phyloP scores from a whole-genome alignment of 2,888 invertebrate species.

The Latheticus oryzae region DNA sequence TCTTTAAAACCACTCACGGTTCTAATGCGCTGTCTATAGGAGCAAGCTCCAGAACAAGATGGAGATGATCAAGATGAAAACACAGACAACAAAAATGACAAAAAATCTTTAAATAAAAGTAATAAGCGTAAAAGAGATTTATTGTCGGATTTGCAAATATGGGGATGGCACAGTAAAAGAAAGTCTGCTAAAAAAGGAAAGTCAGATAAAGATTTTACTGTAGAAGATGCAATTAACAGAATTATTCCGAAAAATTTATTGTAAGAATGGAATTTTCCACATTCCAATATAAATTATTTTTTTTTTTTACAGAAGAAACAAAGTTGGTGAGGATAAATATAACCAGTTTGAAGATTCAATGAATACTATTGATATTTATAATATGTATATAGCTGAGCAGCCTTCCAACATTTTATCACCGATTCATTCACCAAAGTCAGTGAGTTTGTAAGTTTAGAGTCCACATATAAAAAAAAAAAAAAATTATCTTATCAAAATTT shows the following conservation, averaged over 20 bases:
- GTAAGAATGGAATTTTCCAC: conserved; percentile 54
- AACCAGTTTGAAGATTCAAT: conserved; percentile 68
- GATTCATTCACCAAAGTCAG: conserved; percentile 55
- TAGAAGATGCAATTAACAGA: conserved; percentile 75
- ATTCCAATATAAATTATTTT: conserved; percentile 36
- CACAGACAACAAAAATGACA: conserved; percentile 53
- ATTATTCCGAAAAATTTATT: conserved; percentile 74
- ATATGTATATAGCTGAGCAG: conserved; percentile 68
- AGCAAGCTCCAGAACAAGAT: conserved; percentile 58
- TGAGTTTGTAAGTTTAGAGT: conserved; percentile 31
- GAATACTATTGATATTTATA: conserved; percentile 73
- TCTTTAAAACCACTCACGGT: too few relatives aligned
- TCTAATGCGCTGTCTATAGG: too few relatives aligned
- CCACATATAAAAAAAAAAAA: not conserved
- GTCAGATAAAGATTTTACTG: conserved; percentile 71
- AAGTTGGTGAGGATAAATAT: conserved; percentile 31
- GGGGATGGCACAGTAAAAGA: conserved; percentile 80
- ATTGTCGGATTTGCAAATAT: conserved; percentile 77
- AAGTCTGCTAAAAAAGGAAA: conserved; percentile 70
- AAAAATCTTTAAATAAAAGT: conserved; percentile 50
- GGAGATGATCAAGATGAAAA: conserved; percentile 63
- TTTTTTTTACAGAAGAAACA: conserved; percentile 14
- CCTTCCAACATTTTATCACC: conserved; percentile 56
- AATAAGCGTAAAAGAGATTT: conserved; percentile 78
- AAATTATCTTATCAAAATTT: conserved; percentile 5